Evolutionary conservation across 1,140 invertebrate genomes (phyloP).

Genomic region (Episyrphus balteatus): DNA sequence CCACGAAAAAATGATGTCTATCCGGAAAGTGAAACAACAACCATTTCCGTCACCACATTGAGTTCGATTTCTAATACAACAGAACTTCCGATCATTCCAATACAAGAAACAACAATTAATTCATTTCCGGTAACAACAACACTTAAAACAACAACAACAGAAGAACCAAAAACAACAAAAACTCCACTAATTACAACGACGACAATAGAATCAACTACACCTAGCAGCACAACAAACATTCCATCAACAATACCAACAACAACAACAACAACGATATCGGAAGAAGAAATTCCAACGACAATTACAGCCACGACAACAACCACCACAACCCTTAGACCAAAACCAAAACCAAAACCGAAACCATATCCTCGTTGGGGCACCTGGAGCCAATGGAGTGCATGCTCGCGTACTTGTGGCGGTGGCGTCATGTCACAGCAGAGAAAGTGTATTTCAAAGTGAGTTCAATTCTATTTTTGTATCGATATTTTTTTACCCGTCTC

Average conservation of each 20-base stretch:
- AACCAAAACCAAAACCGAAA: constrained; percentile 14
- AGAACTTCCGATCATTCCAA: too few relatives aligned
- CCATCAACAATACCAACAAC: not conserved
- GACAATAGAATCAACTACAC: not conserved
- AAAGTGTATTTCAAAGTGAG: constrained; percentile 30
- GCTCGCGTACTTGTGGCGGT: constrained; percentile 75
- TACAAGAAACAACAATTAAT: constrained; percentile 1
- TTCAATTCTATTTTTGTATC: constrained; percentile 3
- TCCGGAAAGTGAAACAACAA: constrained; percentile 19
- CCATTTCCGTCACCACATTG: constrained; percentile 3
- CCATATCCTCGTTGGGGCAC: constrained; percentile 50
- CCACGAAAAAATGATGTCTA: constrained; percentile 24
- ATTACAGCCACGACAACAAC: constrained; percentile 3
- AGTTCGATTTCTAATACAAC: not conserved
- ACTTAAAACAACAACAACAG: constrained; percentile 10
- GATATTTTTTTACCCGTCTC: too few relatives aligned
- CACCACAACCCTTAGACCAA: constrained; percentile 10
- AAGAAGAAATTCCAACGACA: constrained; percentile 2
- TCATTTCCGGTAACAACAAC: constrained; percentile 4
- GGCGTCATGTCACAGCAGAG: constrained; percentile 62
- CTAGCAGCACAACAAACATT: constrained; percentile 1
- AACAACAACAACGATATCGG: not conserved
- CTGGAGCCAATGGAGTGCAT: constrained; percentile 63
- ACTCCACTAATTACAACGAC: too few relatives aligned
- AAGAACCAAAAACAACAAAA: constrained; percentile 3